Percentiles rank a stretch among this genome's conserved stretches.
These are phyloP conservation scores for Notarius lentiginosus DNA, from an alignment of 2,113 vertebrate species.

Conservation along the genomic window DNA sequence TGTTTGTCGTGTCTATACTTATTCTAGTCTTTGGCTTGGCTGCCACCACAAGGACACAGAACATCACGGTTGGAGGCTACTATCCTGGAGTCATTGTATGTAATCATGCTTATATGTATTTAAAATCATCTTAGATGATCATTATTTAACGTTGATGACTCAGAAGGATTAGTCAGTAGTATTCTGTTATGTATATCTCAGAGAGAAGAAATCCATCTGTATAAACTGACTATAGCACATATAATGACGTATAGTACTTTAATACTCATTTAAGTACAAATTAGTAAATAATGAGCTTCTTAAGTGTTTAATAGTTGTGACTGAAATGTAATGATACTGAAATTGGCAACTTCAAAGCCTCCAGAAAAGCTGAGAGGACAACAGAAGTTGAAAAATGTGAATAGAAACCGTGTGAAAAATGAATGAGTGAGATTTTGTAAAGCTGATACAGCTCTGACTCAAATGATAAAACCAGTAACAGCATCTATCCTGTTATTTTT, in stretches of 20 bases:
- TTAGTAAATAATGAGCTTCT: background rate
- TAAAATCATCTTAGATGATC: background rate
- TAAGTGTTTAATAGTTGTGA: background rate
- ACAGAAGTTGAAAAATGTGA: background rate
- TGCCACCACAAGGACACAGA: constrained; percentile 94
- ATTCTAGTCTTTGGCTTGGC: constrained; percentile 95
- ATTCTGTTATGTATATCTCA: background rate
- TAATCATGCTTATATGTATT: constrained; percentile 53
- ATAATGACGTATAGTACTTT: background rate
- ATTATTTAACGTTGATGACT: background rate
- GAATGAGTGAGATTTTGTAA: background rate
- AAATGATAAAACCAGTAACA: constrained; percentile 42
- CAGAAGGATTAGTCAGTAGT: background rate
- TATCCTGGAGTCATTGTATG: constrained; percentile 98
- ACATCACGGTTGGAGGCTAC: constrained; percentile 97
- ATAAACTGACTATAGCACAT: background rate
- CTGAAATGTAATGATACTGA: background rate
- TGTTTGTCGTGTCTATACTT: constrained; percentile 91
- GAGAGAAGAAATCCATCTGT: background rate
- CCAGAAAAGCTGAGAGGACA: background rate
- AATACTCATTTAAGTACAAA: background rate
- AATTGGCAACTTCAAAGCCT: background rate
- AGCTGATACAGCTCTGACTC: background rate
- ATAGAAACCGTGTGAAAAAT: background rate
- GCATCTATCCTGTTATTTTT: constrained; percentile 64